phyloP scores from a whole-genome alignment of 2,888 invertebrate species.

The Ephialtes manifestator region DNA sequence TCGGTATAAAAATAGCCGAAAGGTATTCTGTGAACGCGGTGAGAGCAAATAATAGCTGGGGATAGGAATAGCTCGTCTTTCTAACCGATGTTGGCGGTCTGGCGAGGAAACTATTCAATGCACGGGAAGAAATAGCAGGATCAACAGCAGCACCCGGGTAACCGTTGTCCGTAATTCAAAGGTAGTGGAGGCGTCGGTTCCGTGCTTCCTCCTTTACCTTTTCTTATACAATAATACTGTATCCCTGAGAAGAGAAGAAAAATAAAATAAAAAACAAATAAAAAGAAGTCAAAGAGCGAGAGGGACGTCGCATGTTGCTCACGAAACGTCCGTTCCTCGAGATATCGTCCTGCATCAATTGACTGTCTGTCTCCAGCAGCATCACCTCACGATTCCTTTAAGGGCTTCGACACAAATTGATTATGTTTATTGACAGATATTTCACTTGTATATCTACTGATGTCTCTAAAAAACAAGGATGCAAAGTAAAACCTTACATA shows the following conservation, averaged over 20 bases:
- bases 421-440: no score
- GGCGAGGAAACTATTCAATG: conserved; percentile 40
- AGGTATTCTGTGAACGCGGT: neutral
- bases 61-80: neutral
- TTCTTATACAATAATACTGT: conserved; percentile 8
- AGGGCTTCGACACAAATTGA: no score
- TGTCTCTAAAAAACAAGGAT: no score
- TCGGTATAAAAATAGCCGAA: neutral
- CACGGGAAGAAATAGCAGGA: conserved; percentile 14
- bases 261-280: neutral
- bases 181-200: conserved; percentile 5
- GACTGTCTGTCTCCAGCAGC: neutral
- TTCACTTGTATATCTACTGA: no score
- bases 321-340: neutral
- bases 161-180: conserved; percentile 34
- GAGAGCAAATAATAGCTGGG: conserved; percentile 22
- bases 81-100: neutral
- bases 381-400: neutral
- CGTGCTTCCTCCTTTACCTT: neutral
- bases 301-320: neutral
- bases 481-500: no score
- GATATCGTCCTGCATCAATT: neutral
- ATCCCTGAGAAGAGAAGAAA: neutral
- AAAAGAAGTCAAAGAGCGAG: neutral
- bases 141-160: conserved; percentile 12